Percentiles rank a stretch among this genome's conserved stretches.
These are phyloP conservation scores for Apodemia zela DNA, from an alignment of 2,888 invertebrate species.

Conservation along the genomic window DNA sequence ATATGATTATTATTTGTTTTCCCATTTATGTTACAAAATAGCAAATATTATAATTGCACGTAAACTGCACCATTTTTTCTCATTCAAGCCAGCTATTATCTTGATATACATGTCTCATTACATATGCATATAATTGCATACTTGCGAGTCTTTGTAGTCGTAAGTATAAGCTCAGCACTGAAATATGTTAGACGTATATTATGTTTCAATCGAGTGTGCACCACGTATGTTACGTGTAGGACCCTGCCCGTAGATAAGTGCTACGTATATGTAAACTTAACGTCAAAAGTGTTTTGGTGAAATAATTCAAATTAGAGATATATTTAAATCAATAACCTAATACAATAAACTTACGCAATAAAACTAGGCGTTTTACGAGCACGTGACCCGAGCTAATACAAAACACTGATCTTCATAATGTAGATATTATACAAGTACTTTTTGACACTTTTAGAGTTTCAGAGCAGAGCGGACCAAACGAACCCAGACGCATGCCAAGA, in stretches of 20 bases:
- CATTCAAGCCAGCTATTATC: neutral
- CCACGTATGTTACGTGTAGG: conserved; percentile 45
- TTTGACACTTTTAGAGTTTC: too few species aligned
- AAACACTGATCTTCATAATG: too few species aligned
- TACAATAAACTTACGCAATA: too few species aligned
- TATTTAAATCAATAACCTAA: too few species aligned
- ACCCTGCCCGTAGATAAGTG: conserved; percentile 48
- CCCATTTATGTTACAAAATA: too few species aligned
- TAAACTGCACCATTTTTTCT: neutral
- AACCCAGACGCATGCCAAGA: too few species aligned
- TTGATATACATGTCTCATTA: neutral
- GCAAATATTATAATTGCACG: neutral
- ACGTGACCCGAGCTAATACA: too few species aligned
- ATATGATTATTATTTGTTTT: too few species aligned
- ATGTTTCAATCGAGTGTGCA: conserved; percentile 59
- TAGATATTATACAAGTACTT: too few species aligned
- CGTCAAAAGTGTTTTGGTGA: conserved; percentile 34
- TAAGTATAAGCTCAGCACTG: conserved; percentile 24
- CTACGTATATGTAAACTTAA: conserved; percentile 41
- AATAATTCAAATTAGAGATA: neutral
- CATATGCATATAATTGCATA: neutral
- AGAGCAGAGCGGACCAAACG: too few species aligned
- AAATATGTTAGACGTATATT: conserved; percentile 20
- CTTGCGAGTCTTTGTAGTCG: neutral
- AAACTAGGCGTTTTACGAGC: too few species aligned